Base-by-base conservation (phyloP, 1,140 invertebrate genomes). In the Achroia grisella region DNA sequence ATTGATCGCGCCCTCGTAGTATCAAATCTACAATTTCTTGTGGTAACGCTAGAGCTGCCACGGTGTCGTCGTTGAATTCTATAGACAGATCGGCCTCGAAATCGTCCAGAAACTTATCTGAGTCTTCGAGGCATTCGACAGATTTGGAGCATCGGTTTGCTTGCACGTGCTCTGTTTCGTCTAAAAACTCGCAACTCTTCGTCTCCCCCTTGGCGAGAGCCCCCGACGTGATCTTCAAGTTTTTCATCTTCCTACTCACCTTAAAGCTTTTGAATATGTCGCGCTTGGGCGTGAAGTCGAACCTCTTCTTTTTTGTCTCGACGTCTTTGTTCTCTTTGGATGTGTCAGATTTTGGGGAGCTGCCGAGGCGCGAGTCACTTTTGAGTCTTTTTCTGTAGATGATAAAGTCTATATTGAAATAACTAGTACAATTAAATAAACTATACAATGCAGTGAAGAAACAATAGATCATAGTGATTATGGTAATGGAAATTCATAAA, bases 261-360 rank as follows among this genome's bases (percentile, higher is more conserved):
- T 71, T 70, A 62, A 84, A 84, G 46, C 71, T 84, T 43, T 75
- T 78, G 65, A 84, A 81, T 44, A 84, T 84, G 42, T 84, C 75
- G 8, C 74, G 43, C 0, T 75, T 72, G n/a, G 80, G 80, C 6
- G 76, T 71, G 62, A 81, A 81, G 49, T 78, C 76, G 59, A 80
- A 80, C 13, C 62, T 60, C 51, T 84, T 84, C 60, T 83, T 83
- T 32, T 84, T 81, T 0, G 74, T 71, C 17, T 84, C 75, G 3
- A 76, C 62, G 51, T 81, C 72, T 41, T 80, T 71, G 52, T 61
- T 72, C 8, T 75, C 74, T 39, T 78, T 78, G 10, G 72, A 27
- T 0, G 61, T 64, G 29, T 76, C 75, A 0, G 68, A 71, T 58
- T 84, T 81, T 0, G 78, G 71, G 1, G 77, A 75, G 27, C 56